These are phyloP conservation scores for Cataglyphis rosenhaueri DNA, from an alignment of 2,888 invertebrate genomes.

Conservation along the genomic window DNA sequence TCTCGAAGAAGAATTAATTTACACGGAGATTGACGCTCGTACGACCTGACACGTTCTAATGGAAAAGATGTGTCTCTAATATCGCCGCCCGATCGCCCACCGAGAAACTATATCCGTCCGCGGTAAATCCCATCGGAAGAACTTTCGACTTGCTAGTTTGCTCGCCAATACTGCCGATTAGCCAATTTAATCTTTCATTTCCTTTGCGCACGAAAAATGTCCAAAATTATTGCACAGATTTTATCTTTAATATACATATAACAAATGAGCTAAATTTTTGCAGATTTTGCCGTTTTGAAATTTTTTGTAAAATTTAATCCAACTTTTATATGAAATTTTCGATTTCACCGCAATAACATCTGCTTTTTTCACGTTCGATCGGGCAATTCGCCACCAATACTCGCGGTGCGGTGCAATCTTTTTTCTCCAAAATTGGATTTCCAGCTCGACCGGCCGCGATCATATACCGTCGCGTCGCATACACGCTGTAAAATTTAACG, in stretches of 20 bases:
- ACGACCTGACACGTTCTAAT: slow-evolving; percentile 65
- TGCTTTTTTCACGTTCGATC: slow-evolving; percentile 28
- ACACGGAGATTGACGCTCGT: slow-evolving; percentile 65
- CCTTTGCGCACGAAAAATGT: background rate
- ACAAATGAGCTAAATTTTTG: background rate
- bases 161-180: slow-evolving; percentile 19
- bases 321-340: slow-evolving; percentile 28
- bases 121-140: slow-evolving; percentile 35
- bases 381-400: slow-evolving; percentile 16
- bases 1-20: slow-evolving; percentile 54
- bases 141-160: slow-evolving; percentile 45
- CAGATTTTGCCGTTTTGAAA: background rate
- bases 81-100: slow-evolving; percentile 44
- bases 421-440: slow-evolving; percentile 50
- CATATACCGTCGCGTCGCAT: slow-evolving; percentile 47
- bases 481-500: slow-evolving; percentile 68
- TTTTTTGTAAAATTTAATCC: slow-evolving; percentile 20
- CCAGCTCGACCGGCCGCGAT: slow-evolving; percentile 31
- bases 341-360: slow-evolving; percentile 27
- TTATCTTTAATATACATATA: background rate
- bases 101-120: slow-evolving; percentile 45
- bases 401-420: slow-evolving; percentile 31
- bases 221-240: background rate
- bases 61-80: slow-evolving; percentile 70
- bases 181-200: background rate